phyloP scores from a whole-genome alignment of 2,888 invertebrate species.

The Heteromurus nitidus region DNA sequence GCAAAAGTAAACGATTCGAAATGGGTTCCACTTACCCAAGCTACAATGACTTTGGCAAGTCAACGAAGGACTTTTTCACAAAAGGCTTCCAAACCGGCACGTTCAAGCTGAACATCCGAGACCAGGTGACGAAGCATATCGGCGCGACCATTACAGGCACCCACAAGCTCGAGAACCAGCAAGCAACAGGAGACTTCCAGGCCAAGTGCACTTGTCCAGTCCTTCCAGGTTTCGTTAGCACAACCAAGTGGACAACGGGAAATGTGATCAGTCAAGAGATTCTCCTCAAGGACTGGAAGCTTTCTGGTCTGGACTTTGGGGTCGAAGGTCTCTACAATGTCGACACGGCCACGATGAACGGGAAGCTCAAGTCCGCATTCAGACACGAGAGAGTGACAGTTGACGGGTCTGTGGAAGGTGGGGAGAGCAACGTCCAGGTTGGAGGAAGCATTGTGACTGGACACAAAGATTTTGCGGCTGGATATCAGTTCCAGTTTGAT shows the following conservation, averaged over 20 bases:
- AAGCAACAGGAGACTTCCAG: slow-evolving; percentile 50
- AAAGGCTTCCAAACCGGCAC: slow-evolving; percentile 52
- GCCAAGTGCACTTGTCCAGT: slow-evolving; percentile 27
- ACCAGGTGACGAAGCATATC: slow-evolving; percentile 28
- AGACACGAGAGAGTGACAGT: slow-evolving; percentile 32
- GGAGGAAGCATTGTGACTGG: slow-evolving; percentile 25
- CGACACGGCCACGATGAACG: slow-evolving; percentile 27
- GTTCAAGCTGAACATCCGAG: slow-evolving; percentile 41
- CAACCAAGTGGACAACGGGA: slow-evolving; percentile 48
- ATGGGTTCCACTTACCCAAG: slow-evolving; percentile 7
- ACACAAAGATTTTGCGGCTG: slow-evolving; percentile 49
- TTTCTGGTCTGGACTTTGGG: slow-evolving; percentile 33
- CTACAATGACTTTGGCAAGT: slow-evolving; percentile 58
- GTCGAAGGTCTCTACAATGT: slow-evolving; percentile 31
- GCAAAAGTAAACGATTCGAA: not conserved
- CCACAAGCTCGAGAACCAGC: slow-evolving; percentile 46
- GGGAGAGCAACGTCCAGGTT: slow-evolving; percentile 37
- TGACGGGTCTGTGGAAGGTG: slow-evolving; percentile 34
- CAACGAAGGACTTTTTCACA: slow-evolving; percentile 54
- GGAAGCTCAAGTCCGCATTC: slow-evolving; percentile 23
- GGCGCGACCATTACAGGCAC: slow-evolving; percentile 28
- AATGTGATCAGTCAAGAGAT: slow-evolving; percentile 42
- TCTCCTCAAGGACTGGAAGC: slow-evolving; percentile 25
- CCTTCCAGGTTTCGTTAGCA: slow-evolving; percentile 14
- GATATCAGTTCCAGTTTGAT: slow-evolving; percentile 36